phyloP scores from a whole-genome alignment of 2,797 vertebrate species.

The Aphelocoma californica region DNA sequence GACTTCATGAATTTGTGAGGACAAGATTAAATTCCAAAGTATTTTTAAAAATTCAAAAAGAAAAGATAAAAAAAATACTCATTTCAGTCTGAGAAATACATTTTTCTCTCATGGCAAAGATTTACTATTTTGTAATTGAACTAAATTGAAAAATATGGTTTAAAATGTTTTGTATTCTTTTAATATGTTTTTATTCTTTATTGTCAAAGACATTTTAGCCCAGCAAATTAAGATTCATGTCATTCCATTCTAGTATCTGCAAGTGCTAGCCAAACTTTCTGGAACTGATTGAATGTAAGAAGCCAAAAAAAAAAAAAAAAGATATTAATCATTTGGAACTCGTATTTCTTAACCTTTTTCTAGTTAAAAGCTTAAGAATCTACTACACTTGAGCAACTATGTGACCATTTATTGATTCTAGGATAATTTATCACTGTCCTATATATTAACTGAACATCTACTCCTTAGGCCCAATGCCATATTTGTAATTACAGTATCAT shows the following conservation, averaged over 20 bases:
- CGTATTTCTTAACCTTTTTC: not conserved
- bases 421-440: not conserved
- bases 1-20: not conserved
- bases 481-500: not conserved
- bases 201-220: not conserved
- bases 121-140: not conserved
- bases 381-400: not conserved
- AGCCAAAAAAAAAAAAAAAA: not conserved
- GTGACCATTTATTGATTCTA: not conserved
- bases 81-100: not conserved
- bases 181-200: not conserved
- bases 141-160: not conserved
- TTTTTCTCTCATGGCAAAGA: not conserved
- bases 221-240: not conserved
- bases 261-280: not conserved
- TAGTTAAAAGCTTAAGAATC: not conserved
- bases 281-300: not conserved
- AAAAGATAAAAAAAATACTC: not conserved
- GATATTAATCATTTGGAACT: not conserved
- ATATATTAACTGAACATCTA: not conserved
- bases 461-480: not conserved
- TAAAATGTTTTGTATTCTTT: not conserved
- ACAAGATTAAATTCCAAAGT: not conserved
- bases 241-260: not conserved
- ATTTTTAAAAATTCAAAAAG: not conserved